Conservation (phyloP, 2,797 vertebrate species). For the Eremophila alpestris region DNA sequence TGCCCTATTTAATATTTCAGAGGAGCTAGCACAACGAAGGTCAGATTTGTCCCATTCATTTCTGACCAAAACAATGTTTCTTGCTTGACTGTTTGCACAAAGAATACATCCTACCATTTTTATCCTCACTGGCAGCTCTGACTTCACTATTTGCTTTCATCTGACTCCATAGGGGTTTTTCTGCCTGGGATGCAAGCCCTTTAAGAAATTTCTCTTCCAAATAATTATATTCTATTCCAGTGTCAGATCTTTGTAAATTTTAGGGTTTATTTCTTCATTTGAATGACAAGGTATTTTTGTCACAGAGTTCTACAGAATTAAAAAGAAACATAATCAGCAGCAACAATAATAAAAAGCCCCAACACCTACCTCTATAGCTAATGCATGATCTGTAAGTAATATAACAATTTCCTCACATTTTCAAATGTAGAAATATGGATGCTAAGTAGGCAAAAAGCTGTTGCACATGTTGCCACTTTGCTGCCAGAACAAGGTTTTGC, state of each 20-base stretch:
- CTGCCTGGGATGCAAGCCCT: neutral
- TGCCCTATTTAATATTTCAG: slow-evolving; percentile 21
- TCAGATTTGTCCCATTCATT: slow-evolving; percentile 26
- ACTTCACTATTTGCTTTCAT: slow-evolving; percentile 6
- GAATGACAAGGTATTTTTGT: neutral
- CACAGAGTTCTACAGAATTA: neutral
- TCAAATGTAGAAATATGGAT: neutral
- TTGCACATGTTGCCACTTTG: neutral
- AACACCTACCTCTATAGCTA: neutral
- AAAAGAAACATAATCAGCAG: neutral
- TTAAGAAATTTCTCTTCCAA: neutral
- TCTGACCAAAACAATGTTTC: slow-evolving; percentile 11
- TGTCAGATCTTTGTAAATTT: neutral
- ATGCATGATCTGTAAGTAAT: neutral
- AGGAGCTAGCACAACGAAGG: slow-evolving; percentile 2
- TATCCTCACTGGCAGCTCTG: neutral
- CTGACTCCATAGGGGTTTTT: neutral
- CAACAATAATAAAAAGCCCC: neutral
- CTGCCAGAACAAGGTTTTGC: neutral
- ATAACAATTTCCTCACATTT: neutral
- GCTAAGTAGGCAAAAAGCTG: neutral
- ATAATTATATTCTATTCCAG: neutral
- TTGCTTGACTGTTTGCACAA: slow-evolving; percentile 15
- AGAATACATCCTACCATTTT: slow-evolving; percentile 1
- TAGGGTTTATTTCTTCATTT: neutral